Conservation (phyloP, 1,140 invertebrate species). For the Campoletis sonorensis region DNA sequence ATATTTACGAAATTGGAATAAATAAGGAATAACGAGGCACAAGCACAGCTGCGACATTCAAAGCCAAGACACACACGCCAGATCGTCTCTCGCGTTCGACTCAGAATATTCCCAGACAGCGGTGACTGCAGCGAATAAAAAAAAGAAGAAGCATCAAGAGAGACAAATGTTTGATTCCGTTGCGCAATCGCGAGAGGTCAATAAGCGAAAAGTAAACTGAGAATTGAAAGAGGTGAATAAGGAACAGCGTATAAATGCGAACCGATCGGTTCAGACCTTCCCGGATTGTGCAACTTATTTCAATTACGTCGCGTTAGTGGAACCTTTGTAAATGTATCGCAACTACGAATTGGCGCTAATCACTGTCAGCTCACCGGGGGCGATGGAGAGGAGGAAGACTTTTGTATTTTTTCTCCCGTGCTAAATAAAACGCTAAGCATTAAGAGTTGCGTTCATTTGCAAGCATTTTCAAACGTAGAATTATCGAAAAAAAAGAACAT, state of each 20-base stretch:
- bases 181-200: constrained; percentile 19
- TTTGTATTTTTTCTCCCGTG: background rate
- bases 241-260: background rate
- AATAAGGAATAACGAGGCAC: too few relatives aligned
- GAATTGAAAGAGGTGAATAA: background rate
- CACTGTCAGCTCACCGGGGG: constrained; percentile 9
- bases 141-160: background rate
- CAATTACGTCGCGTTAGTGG: constrained; percentile 12
- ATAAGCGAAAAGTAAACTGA: background rate
- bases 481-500: background rate
- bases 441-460: background rate
- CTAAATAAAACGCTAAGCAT: background rate
- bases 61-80: background rate
- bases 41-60: too few relatives aligned
- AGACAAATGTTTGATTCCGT: background rate
- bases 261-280: background rate
- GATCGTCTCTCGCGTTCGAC: background rate
- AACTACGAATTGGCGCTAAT: background rate
- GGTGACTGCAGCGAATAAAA: background rate
- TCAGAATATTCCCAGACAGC: background rate
- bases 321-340: background rate
- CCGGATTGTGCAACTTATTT: constrained; percentile 7
- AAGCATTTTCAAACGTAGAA: background rate
- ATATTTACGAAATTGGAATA: too few relatives aligned
- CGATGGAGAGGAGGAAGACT: background rate